Conservation (phyloP, 2,113 vertebrate species). For the Podarcis cretensis region DNA sequence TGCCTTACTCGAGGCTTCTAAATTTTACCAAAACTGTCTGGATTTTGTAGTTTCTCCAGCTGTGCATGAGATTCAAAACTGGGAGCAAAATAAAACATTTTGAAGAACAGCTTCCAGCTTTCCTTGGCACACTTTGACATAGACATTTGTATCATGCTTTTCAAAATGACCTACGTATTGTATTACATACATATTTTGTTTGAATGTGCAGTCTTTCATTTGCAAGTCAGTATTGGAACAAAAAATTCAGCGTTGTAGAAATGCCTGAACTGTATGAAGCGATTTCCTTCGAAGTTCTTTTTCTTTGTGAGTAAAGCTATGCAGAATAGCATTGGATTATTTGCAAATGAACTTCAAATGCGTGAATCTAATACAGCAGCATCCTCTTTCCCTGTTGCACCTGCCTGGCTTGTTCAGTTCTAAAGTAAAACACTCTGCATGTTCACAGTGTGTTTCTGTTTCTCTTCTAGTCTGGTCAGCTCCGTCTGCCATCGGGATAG, state of each 20-base stretch:
- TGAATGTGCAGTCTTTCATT: not conserved
- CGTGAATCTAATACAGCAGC: not conserved
- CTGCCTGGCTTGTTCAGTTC: too few relatives aligned
- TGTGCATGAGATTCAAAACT: not conserved
- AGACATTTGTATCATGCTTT: not conserved
- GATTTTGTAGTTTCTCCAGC: not conserved
- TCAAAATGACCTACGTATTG: not conserved
- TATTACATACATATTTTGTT: too few relatives aligned
- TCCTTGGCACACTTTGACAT: not conserved
- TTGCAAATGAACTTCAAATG: not conserved
- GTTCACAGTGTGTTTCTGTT: conserved; percentile 28
- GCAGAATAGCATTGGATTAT: not conserved
- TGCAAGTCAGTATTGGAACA: not conserved
- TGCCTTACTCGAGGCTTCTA: not conserved
- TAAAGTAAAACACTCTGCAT: not conserved
- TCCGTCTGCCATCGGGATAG: conserved; percentile 95
- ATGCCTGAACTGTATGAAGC: not conserved
- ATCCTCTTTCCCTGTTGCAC: not conserved
- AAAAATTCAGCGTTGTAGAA: not conserved
- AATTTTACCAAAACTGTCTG: not conserved
- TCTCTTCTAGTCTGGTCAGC: conserved; percentile 89
- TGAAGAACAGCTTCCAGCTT: not conserved
- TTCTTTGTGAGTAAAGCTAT: not conserved
- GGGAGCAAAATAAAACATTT: not conserved
- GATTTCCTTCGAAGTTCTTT: not conserved